These are phyloP conservation scores for Cuculus canorus DNA, from an alignment of 2,797 vertebrate genomes.

Conservation along the genomic window DNA sequence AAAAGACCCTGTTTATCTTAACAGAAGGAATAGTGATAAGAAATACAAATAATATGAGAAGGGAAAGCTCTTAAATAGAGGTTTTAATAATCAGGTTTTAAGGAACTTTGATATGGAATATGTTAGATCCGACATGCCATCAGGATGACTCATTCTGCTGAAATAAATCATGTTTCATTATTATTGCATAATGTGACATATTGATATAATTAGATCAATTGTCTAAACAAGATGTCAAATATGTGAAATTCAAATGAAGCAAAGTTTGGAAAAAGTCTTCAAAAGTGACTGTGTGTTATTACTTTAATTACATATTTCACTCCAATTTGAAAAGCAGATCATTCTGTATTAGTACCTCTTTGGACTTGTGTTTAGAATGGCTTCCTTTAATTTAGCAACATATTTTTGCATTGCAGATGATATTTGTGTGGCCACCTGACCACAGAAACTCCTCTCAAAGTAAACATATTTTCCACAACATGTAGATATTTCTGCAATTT, in stretches of 20 bases:
- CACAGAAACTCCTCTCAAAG: neutral
- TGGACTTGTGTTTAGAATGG: neutral
- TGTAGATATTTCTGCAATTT: neutral
- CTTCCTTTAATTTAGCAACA: neutral
- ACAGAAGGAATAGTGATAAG: neutral
- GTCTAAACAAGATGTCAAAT: slow-evolving; percentile 69
- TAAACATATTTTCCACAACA: neutral
- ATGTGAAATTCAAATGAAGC: slow-evolving; percentile 45
- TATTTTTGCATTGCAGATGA: neutral
- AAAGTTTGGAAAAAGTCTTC: slow-evolving; percentile 58
- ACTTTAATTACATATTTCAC: slow-evolving; percentile 36
- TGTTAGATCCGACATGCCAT: slow-evolving; percentile 54
- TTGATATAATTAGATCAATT: slow-evolving; percentile 58
- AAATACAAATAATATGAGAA: slow-evolving; percentile 3
- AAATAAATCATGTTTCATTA: slow-evolving; percentile 54
- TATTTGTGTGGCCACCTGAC: neutral
- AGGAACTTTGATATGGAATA: slow-evolving; percentile 37
- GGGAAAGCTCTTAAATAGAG: neutral
- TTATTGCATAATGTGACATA: slow-evolving; percentile 68
- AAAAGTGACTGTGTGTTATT: slow-evolving; percentile 35
- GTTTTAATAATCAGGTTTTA: slow-evolving; percentile 32
- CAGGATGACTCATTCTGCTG: slow-evolving; percentile 50
- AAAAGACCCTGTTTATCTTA: neutral
- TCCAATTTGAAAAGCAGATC: neutral
- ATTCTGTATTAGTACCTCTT: neutral